Evolutionary conservation across 1,140 invertebrate species (phyloP).

Genomic region (Drusus annulatus): DNA sequence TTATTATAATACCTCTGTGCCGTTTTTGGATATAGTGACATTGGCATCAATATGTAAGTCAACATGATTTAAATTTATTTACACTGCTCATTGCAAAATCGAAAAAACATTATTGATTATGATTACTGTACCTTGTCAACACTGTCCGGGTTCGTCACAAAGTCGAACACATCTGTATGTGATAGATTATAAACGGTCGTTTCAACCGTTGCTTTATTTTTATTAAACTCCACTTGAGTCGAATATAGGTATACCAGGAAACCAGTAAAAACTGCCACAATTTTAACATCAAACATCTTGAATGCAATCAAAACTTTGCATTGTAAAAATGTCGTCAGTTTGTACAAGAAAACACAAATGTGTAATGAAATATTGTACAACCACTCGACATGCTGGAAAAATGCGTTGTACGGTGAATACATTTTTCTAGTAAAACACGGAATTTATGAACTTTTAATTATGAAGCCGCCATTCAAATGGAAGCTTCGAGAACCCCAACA

Average conservation of each 20-base stretch:
- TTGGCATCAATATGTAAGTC: too few species aligned
- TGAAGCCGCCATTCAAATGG: not conserved
- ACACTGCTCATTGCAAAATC: too few species aligned
- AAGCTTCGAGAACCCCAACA: not conserved
- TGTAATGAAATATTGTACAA: not conserved
- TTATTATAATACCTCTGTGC: too few species aligned
- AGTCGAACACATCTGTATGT: constrained; percentile 28
- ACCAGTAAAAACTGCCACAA: constrained; percentile 18
- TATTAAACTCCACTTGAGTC: constrained; percentile 2
- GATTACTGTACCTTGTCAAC: constrained; percentile 47
- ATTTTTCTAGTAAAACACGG: not conserved
- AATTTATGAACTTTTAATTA: not conserved
- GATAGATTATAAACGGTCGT: constrained; percentile 23
- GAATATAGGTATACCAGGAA: constrained; percentile 20
- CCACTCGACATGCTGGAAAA: not conserved
- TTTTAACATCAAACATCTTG: constrained; percentile 39
- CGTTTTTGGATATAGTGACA: too few species aligned
- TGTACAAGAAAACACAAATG: not conserved
- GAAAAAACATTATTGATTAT: too few species aligned
- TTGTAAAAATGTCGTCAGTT: not conserved
- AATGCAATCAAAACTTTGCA: too few species aligned
- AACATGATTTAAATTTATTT: too few species aligned
- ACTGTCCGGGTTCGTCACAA: constrained; percentile 36
- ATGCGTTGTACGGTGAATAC: not conserved
- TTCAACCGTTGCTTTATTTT: constrained; percentile 32